Evolutionary conservation across 1,140 invertebrate genomes (phyloP).

Genomic region (Zaprionus davidi): DNA sequence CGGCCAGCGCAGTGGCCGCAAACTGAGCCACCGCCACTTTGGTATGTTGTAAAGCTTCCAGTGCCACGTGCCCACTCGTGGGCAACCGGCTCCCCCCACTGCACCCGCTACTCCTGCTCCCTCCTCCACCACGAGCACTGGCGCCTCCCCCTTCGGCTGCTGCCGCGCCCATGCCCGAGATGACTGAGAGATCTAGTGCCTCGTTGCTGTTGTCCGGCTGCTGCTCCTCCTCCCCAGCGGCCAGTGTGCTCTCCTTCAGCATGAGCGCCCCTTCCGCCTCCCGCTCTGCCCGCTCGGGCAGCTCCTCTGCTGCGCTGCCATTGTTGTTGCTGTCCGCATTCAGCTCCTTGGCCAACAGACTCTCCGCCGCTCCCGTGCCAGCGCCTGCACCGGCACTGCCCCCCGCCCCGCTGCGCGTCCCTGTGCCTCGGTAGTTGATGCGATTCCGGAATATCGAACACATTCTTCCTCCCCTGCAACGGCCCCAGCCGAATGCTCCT

Average conservation of each 20-base stretch:
- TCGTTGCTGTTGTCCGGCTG: slow-evolving; percentile 67
- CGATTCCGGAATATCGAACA: slow-evolving; percentile 84
- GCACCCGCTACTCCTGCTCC: neutral
- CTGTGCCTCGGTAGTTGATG: slow-evolving; percentile 79
- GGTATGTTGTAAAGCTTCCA: slow-evolving; percentile 95
- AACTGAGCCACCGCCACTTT: slow-evolving; percentile 94
- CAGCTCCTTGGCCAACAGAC: slow-evolving; percentile 60
- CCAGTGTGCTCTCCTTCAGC: slow-evolving; percentile 30
- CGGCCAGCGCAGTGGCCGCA: slow-evolving; percentile 91
- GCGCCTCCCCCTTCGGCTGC: neutral
- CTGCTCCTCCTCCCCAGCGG: slow-evolving; percentile 9
- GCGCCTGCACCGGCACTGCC: slow-evolving; percentile 21
- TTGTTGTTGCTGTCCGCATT: slow-evolving; percentile 79
- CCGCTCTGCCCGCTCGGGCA: slow-evolving; percentile 19
- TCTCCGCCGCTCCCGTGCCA: slow-evolving; percentile 18
- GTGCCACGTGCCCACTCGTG: slow-evolving; percentile 85
- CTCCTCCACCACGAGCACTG: too few species aligned
- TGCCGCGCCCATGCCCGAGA: slow-evolving; percentile 32
- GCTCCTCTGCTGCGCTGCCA: slow-evolving; percentile 40
- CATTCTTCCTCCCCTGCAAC: slow-evolving; percentile 70
- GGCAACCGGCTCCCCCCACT: slow-evolving; percentile 43
- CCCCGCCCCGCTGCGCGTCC: slow-evolving; percentile 35
- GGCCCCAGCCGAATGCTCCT: slow-evolving; percentile 10
- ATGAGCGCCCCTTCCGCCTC: slow-evolving; percentile 19
- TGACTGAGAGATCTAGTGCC: slow-evolving; percentile 77